Base-by-base conservation (phyloP, 1,140 invertebrate species). In the Drosophila ogumai region DNA sequence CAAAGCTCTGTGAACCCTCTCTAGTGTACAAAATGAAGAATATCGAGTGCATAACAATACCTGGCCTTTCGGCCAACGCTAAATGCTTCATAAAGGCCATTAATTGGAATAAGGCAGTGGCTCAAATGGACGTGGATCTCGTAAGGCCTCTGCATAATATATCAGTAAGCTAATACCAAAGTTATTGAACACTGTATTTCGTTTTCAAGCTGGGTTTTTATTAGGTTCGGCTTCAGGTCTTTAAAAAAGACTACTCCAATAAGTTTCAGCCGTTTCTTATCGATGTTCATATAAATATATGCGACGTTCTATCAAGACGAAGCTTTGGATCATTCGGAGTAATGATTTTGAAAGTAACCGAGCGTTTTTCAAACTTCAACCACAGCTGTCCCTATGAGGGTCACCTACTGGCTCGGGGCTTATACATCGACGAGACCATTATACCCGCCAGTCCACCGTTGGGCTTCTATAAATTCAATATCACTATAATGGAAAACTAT, bases 201-300 rank as follows among this genome's bases (percentile, higher is more conserved):
- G 3, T 17, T 6, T 15, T 46, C 2, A 41, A 36, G 7, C 1
- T 3, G 0, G 2, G 2, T 36, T 36, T n/a, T 3, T 22, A 12
- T 22, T 6, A 81, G 74, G 3, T 59, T 6, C 50, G 8, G 0
- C 0, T 77, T 1, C 47, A 64, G 19, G 4, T 74, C 8, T 69
- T 65, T 8, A 78, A 68, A 8, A 78, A 10, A 22, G 59, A 64
- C 32, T 75, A 82, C 43, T 66, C 28, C 41, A 82, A 82, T 40
- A 25, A 82, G 22, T 82, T 50, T 57, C 68, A 82, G 32, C 75
- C 80, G 0, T 82, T 82, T 43, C 68, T 82, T 2, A 10, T 82
- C 0, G 52, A 82, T 46, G 54, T 75, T 5, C 7, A 6, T 0
- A 3, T 75, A 1, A 82, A 82, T 22, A 0, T 69, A 0, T 79